Evolutionary conservation across 1,140 invertebrate genomes (phyloP).

Genomic region (Panagrolaimus sp.): DNA sequence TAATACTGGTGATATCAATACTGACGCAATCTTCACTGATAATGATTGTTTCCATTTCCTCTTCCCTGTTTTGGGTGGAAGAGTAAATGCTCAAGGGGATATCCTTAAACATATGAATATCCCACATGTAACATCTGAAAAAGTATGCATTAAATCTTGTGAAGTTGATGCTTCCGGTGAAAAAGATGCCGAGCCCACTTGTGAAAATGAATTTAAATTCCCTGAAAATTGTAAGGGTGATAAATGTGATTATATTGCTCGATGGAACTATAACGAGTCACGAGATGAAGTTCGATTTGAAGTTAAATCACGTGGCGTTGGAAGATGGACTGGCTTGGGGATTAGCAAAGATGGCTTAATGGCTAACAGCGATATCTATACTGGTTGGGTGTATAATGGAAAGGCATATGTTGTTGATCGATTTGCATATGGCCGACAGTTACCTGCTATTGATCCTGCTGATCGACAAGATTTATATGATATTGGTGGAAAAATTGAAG

Average conservation of each 20-base stretch:
- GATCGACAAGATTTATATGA: conserved; percentile 55
- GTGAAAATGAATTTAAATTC: conserved; percentile 49
- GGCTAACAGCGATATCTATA: conserved; percentile 53
- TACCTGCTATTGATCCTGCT: conserved; percentile 53
- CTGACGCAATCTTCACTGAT: conserved; percentile 49
- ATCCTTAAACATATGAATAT: conserved; percentile 73
- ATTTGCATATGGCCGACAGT: conserved; percentile 51
- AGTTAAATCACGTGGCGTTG: conserved; percentile 47
- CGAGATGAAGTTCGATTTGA: conserved; percentile 45
- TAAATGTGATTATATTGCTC: conserved; percentile 53
- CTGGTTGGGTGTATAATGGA: conserved; percentile 36
- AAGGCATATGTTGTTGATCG: conserved; percentile 48
- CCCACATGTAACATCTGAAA: conserved; percentile 71
- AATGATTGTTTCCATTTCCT: conserved; percentile 55
- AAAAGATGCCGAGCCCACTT: conserved; percentile 48
- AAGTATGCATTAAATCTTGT: conserved; percentile 74
- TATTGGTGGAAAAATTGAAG: conserved; percentile 42
- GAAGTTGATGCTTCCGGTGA: conserved; percentile 10
- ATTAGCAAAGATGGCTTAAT: conserved; percentile 53
- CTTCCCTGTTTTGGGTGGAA: conserved; percentile 58
- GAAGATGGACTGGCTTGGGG: conserved; percentile 59
- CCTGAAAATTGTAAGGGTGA: conserved; percentile 43
- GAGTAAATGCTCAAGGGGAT: conserved; percentile 66
- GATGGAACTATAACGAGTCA: conserved; percentile 39
- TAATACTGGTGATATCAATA: conserved; percentile 50